These are phyloP conservation scores for Ichneumoninae sp. DNA, from an alignment of 2,888 invertebrate species.

Conservation along the genomic window DNA sequence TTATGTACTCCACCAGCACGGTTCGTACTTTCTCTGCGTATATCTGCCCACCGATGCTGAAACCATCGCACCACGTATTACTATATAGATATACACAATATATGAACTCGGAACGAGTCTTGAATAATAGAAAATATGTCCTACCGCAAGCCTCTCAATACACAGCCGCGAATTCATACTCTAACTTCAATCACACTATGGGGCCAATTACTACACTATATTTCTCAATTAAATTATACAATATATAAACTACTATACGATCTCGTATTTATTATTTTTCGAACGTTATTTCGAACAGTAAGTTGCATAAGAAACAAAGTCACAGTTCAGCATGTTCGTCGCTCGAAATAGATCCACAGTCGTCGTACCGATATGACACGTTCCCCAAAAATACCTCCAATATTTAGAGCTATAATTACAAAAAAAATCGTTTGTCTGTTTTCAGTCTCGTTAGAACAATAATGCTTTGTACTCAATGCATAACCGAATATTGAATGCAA, in stretches of 20 bases:
- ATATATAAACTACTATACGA: neutral
- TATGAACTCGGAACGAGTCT: conserved; percentile 38
- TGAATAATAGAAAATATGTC: conserved; percentile 63
- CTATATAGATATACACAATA: conserved; percentile 3
- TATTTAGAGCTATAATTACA: neutral
- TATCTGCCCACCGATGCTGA: neutral
- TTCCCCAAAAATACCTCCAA: neutral
- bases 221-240: neutral
- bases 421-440: neutral
- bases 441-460: neutral
- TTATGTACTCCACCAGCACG: conserved; percentile 21
- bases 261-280: neutral
- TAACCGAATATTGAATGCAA: conserved; percentile 12
- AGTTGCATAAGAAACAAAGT: neutral
- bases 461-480: conserved; percentile 16
- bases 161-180: conserved; percentile 31
- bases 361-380: neutral
- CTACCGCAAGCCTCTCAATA: conserved; percentile 15
- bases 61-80: neutral
- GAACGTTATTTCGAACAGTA: neutral
- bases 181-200: conserved; percentile 27
- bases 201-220: conserved; percentile 22
- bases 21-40: conserved; percentile 36
- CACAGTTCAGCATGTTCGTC: neutral
- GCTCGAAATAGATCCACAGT: neutral